These are phyloP conservation scores for Drosophila setosimentum DNA, from an alignment of 2,888 invertebrate genomes.

Conservation along the genomic window DNA sequence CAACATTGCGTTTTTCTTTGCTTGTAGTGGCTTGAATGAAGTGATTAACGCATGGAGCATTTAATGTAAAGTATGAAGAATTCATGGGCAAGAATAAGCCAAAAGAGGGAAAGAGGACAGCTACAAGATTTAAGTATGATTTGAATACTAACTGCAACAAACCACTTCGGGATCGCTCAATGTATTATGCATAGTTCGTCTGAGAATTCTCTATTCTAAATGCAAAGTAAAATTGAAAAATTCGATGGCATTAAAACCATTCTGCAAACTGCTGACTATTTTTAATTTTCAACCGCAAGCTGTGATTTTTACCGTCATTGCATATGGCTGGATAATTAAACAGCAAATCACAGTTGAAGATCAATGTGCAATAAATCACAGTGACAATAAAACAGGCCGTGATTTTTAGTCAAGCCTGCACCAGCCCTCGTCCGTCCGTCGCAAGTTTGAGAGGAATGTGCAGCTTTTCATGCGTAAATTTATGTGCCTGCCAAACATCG, in stretches of 20 bases:
- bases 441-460: slow-evolving; percentile 46
- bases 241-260: not conserved
- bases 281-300: not conserved
- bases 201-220: not conserved
- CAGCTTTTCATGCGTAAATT: slow-evolving; percentile 80
- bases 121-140: not conserved
- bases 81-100: not conserved
- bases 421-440: slow-evolving; percentile 2
- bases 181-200: not conserved
- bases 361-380: slow-evolving; percentile 60
- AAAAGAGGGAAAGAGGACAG: not conserved
- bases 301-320: slow-evolving; percentile 5
- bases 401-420: slow-evolving; percentile 55
- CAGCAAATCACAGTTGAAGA: slow-evolving; percentile 45
- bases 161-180: not conserved
- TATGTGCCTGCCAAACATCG: slow-evolving; percentile 76
- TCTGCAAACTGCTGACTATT: not conserved
- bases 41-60: not conserved
- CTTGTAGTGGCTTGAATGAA: slow-evolving; percentile 2
- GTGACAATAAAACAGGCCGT: slow-evolving; percentile 59
- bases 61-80: not conserved
- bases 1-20: not conserved
- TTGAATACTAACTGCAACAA: not conserved
- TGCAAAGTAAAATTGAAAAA: not conserved
- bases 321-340: slow-evolving; percentile 26